Evolutionary conservation across 2,797 vertebrate genomes (phyloP).

Genomic region (Sebastes kiyomatsui): DNA sequence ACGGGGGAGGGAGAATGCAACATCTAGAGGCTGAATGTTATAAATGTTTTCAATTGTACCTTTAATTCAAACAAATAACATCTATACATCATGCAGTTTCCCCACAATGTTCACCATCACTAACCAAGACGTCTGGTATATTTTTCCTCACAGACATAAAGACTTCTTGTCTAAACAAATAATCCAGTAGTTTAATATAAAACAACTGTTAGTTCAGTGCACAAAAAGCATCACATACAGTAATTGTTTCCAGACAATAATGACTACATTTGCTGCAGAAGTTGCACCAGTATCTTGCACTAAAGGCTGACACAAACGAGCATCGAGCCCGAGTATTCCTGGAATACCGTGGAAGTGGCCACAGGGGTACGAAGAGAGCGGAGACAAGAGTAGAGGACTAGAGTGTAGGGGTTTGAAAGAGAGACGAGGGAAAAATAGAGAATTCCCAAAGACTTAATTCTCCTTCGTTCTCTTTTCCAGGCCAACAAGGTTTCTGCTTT

Average conservation of each 20-base stretch:
- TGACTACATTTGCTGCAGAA: background rate
- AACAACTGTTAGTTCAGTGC: background rate
- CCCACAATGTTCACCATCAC: background rate
- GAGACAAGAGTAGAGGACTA: constrained; percentile 35
- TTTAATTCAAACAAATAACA: background rate
- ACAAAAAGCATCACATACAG: background rate
- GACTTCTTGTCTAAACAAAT: background rate
- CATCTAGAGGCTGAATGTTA: too few relatives aligned
- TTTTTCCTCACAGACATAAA: background rate
- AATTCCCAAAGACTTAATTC: constrained; percentile 59
- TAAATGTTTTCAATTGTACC: too few relatives aligned
- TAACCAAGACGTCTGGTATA: background rate
- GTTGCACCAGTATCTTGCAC: background rate
- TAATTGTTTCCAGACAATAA: background rate
- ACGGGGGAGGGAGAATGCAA: too few relatives aligned
- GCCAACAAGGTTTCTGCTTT: constrained; percentile 36
- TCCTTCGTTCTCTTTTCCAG: constrained; percentile 35
- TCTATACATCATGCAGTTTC: background rate
- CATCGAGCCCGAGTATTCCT: constrained; percentile 27
- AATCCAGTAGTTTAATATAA: background rate
- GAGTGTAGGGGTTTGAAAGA: constrained; percentile 39
- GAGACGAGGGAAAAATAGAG: constrained; percentile 43
- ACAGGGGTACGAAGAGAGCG: constrained; percentile 43
- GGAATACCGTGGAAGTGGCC: constrained; percentile 42
- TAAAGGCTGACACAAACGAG: constrained; percentile 23